Conservation (phyloP, 2,888 invertebrate genomes). For the Scaeva pyrastri region DNA sequence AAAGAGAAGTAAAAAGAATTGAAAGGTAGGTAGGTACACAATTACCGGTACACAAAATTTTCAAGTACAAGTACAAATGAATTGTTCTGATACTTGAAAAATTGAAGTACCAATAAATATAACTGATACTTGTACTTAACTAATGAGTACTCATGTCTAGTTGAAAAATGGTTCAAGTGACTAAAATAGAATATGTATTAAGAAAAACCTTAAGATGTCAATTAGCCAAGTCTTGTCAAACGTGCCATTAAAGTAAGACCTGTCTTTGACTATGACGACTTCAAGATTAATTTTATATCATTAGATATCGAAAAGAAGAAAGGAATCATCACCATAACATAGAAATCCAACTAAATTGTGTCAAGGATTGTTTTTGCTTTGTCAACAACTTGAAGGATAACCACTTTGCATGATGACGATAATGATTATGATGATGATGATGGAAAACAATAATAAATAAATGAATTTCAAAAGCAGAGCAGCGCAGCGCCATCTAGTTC, state of each 20-base stretch:
- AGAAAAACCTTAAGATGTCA: too few relatives aligned
- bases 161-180: too few relatives aligned
- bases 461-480: background rate
- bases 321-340: conserved; percentile 2
- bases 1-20: too few relatives aligned
- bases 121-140: too few relatives aligned
- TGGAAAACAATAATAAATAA: conserved; percentile 40
- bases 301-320: conserved; percentile 5
- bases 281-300: conserved; percentile 14
- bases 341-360: conserved; percentile 24
- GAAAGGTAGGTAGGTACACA: too few relatives aligned
- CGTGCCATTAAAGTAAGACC: background rate
- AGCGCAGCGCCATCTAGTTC: background rate
- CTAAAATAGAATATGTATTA: too few relatives aligned
- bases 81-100: too few relatives aligned
- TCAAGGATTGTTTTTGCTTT: conserved; percentile 55
- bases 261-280: background rate
- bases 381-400: conserved; percentile 46
- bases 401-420: conserved; percentile 22
- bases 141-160: too few relatives aligned
- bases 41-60: too few relatives aligned
- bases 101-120: too few relatives aligned
- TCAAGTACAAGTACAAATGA: too few relatives aligned
- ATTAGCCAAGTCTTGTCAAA: too few relatives aligned
- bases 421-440: background rate